A percentile compares a stretch with the other conserved stretches of the same genome.
Evolutionary conservation across 2,888 invertebrate species (phyloP).

Genomic region (Melinaea menophilus): DNA sequence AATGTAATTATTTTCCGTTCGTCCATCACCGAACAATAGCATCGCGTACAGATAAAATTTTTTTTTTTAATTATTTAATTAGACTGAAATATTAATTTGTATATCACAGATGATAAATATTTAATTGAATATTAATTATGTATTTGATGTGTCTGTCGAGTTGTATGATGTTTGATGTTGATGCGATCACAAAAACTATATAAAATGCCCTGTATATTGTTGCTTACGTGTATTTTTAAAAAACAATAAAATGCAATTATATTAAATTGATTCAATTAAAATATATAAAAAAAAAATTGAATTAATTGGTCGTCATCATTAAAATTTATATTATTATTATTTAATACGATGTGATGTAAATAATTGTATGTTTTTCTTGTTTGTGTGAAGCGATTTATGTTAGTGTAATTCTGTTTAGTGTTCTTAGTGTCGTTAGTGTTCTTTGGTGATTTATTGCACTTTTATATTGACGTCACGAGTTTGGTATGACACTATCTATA

Average conservation of each 20-base stretch:
- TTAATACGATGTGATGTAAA: constrained; percentile 50
- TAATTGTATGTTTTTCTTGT: constrained; percentile 49
- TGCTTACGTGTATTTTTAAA: constrained; percentile 13
- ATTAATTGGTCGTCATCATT: constrained; percentile 29
- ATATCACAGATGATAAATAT: background rate
- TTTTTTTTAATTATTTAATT: background rate
- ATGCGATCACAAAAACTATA: constrained; percentile 32
- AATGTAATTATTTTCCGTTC: too few species aligned
- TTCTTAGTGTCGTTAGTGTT: background rate
- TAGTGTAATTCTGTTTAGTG: background rate
- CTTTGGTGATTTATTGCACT: background rate
- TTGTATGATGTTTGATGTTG: constrained; percentile 16
- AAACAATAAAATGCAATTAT: constrained; percentile 18
- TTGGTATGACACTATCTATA: background rate
- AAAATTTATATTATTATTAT: constrained; percentile 16
- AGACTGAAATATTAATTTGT: constrained; percentile 3
- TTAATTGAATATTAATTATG: background rate
- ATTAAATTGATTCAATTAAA: background rate
- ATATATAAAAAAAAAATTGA: constrained; percentile 18
- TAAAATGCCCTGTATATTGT: constrained; percentile 45
- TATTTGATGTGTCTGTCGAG: constrained; percentile 9
- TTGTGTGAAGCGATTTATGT: constrained; percentile 13
- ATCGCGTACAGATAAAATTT: too few species aligned
- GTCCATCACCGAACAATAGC: too few species aligned
- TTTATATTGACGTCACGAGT: background rate